Evolutionary conservation across 2,113 vertebrate species (phyloP).

Genomic region (Saccopteryx bilineata): DNA sequence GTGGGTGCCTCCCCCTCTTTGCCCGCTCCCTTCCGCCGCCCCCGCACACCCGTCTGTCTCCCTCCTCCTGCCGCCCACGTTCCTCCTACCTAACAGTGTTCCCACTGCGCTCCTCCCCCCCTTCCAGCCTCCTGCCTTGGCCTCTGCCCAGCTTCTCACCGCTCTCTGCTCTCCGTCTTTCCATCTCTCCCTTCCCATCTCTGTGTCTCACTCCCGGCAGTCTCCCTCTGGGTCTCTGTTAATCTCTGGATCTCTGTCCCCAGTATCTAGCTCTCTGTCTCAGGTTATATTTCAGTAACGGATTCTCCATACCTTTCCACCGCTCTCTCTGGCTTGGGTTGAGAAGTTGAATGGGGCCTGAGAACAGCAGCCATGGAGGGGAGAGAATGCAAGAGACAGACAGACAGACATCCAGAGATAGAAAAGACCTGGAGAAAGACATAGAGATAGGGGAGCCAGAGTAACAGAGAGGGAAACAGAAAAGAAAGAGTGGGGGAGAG

Average conservation of each 20-base stretch:
- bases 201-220: too few species aligned
- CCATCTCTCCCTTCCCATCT: background rate
- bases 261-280: background rate
- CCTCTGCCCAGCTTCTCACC: background rate
- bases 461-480: background rate
- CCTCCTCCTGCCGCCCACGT: conserved; percentile 64
- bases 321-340: background rate
- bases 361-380: background rate
- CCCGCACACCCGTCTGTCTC: conserved; percentile 51
- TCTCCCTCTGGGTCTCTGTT: background rate
- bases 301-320: background rate
- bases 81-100: background rate
- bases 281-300: background rate
- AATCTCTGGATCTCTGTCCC: background rate
- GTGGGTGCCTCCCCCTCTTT: background rate
- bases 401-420: background rate
- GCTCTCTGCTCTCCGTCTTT: background rate
- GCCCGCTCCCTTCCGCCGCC: conserved; percentile 35
- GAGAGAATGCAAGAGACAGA: background rate
- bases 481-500: background rate
- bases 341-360: background rate
- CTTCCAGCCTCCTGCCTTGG: background rate
- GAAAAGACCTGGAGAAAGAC: background rate
- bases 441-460: background rate
- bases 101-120: background rate